Conservation (phyloP, 2,113 vertebrate genomes). For the Eira barbara region DNA sequence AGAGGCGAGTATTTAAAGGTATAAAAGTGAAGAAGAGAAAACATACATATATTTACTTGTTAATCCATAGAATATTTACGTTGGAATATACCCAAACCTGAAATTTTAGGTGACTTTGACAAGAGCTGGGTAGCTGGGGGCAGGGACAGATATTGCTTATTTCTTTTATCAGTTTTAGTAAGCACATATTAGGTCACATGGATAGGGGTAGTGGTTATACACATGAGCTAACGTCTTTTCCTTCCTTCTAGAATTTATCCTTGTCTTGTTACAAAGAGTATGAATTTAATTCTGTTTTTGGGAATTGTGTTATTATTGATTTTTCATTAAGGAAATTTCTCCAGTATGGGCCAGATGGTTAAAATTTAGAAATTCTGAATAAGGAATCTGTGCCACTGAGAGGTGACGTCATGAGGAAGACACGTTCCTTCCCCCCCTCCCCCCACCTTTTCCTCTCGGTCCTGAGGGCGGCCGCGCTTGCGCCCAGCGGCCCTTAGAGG, state of each 20-base stretch:
- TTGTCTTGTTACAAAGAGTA: not conserved
- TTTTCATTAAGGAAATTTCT: not conserved
- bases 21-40: not conserved
- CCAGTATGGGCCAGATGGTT: not conserved
- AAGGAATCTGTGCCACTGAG: not conserved
- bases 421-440: not conserved
- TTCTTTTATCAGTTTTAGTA: not conserved
- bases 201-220: not conserved
- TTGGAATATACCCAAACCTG: not conserved
- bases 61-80: not conserved
- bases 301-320: not conserved
- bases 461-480: rapidly evolving
- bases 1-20: not conserved
- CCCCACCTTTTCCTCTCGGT: not conserved
- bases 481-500: slow-evolving; percentile 53
- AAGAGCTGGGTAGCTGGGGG: not conserved
- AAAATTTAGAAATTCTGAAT: not conserved
- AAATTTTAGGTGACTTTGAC: not conserved
- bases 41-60: not conserved
- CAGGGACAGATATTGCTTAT: not conserved
- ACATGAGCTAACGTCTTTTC: not conserved
- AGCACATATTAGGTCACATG: not conserved
- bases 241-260: not conserved
- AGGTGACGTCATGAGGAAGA: not conserved
- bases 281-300: not conserved